These are phyloP conservation scores for Chymomyza caudatula DNA, from an alignment of 2,888 invertebrate species.

Conservation along the genomic window DNA sequence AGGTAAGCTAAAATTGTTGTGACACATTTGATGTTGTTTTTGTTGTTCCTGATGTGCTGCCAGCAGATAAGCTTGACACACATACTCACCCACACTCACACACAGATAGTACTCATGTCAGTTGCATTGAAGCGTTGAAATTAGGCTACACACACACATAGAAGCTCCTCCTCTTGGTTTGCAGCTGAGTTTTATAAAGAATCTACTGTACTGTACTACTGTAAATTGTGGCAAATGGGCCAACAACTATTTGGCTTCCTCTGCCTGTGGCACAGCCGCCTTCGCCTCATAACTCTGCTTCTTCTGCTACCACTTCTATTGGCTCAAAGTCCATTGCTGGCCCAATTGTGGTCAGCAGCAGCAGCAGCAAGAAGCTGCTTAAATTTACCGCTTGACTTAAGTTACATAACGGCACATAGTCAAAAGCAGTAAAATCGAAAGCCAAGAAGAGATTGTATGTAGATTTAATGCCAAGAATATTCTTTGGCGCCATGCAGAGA, in stretches of 20 bases:
- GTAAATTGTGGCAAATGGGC: slow-evolving; percentile 61
- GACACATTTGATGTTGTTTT: slow-evolving; percentile 24
- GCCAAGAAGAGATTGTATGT: neutral
- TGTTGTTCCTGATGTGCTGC: slow-evolving; percentile 24
- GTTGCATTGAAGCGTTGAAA: slow-evolving; percentile 70
- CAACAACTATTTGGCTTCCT: slow-evolving; percentile 69
- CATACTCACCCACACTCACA: slow-evolving; percentile 23
- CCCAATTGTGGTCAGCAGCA: slow-evolving; percentile 71
- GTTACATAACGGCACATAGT: slow-evolving; percentile 54
- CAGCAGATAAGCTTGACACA: slow-evolving; percentile 55
- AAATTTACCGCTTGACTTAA: slow-evolving; percentile 54
- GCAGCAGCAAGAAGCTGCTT: slow-evolving; percentile 18
- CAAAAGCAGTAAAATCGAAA: neutral
- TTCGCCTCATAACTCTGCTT: neutral
- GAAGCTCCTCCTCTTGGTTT: slow-evolving; percentile 7
- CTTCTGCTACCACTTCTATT: slow-evolving; percentile 29
- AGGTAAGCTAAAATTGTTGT: slow-evolving; percentile 18
- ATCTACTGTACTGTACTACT: too few species aligned
- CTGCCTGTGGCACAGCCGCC: slow-evolving; percentile 16
- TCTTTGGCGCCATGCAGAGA: slow-evolving; percentile 6
- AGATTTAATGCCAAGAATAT: neutral
- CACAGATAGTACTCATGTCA: slow-evolving; percentile 14
- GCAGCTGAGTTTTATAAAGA: neutral
- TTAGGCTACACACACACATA: slow-evolving; percentile 57
- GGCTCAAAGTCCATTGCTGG: slow-evolving; percentile 32